These are phyloP conservation scores for Azemiops feae DNA, from an alignment of 2,113 vertebrate genomes.

Conservation along the genomic window DNA sequence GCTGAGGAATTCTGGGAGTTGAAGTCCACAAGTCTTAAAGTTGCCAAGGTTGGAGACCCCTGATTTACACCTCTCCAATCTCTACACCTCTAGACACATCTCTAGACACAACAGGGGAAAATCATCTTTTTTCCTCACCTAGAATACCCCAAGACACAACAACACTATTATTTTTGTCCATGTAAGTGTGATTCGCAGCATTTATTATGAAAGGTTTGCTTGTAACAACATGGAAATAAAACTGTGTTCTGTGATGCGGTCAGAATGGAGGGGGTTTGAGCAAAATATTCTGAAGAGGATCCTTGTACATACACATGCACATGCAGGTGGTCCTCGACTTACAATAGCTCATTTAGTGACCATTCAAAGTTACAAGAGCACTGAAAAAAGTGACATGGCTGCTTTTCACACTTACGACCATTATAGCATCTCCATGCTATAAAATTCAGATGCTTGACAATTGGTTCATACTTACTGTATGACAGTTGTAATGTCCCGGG, in stretches of 20 bases:
- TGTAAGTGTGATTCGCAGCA: not conserved
- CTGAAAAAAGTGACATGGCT: not conserved
- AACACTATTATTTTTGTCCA: not conserved
- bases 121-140: not conserved
- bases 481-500: not conserved
- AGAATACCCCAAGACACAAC: not conserved
- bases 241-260: not conserved
- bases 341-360: not conserved
- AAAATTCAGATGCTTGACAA: not conserved
- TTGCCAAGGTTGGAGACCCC: too few relatives aligned
- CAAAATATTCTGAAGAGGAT: not conserved
- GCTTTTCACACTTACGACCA: not conserved
- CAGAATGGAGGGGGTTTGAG: not conserved
- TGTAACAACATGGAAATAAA: not conserved
- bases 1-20: too few relatives aligned
- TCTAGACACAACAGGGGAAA: not conserved
- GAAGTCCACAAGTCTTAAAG: too few relatives aligned
- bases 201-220: not conserved
- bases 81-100: not conserved
- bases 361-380: not conserved
- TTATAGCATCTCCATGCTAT: not conserved
- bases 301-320: not conserved
- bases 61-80: not conserved
- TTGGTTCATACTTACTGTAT: not conserved
- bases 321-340: not conserved